Evolutionary conservation across 2,113 vertebrate genomes (phyloP), one percentile per base, ranked within the genome.

Genomic region (Thalassoma bifasciatum): DNA sequence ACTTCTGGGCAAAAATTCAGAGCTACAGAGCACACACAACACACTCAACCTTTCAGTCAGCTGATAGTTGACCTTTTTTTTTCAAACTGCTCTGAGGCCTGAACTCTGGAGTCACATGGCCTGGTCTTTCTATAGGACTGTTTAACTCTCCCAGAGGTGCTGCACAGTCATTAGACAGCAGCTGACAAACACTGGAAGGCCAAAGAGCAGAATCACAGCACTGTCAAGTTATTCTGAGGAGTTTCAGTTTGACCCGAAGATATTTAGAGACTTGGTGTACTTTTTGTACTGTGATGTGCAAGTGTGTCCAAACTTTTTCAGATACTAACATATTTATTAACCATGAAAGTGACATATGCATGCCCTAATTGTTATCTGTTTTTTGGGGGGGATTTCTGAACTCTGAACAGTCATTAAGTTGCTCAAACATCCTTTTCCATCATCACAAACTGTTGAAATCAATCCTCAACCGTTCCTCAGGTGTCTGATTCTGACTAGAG

Each of bases 31-130:
- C 57, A 22, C 67, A 21, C 62, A 44, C 44, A 50, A 34, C 22
- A 58, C 51, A 53, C 19, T 30, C 3, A 30, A 8, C 10, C 38
- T 70, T 49, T 17, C 24, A 67, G 78, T 88, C 83, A 87, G 81
- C 83, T 85, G 85, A 64, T 34, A 1, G 53, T n/a, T 16, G 47
- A n/a, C 57, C 66, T 66, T 60, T 53, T 63, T 69, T 66, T 53
- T 63, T 69, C 63, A 44, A 77, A 64, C 63, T 63, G 50, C 66
- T 66, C 19, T 38, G 54, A 53, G 66, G 46, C 66, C 59, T 77
- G 30, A 34, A 66, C 56, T 75, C 50, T 21, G 58, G 24, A 0
- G 82, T 84, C 86, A 89, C 74, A 77, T 88, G 82, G 23, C 56
- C 46, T 24, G 34, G 44, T 60, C 59, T 51, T 54, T 44, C 54